Conservation (phyloP, 2,113 vertebrate genomes). For the Syngnathus scovelli region DNA sequence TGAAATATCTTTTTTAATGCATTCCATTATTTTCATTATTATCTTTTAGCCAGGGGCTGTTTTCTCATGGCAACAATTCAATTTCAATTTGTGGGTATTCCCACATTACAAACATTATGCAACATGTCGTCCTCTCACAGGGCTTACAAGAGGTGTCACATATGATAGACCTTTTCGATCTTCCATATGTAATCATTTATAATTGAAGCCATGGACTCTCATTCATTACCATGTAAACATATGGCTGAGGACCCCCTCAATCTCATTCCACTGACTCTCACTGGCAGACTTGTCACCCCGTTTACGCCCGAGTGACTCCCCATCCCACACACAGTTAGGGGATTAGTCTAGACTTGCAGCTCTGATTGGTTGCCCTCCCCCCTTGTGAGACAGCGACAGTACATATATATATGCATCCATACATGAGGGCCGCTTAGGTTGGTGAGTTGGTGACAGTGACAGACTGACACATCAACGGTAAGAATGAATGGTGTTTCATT, state of each 20-base stretch:
- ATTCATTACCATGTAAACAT: conserved; percentile 50
- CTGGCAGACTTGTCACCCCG: conserved; percentile 40
- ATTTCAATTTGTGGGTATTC: conserved; percentile 22
- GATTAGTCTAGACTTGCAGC: conserved; percentile 56
- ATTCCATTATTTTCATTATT: not conserved
- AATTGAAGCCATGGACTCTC: conserved; percentile 65
- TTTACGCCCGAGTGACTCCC: conserved; percentile 42
- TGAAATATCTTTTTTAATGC: not conserved
- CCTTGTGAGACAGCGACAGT: conserved; percentile 59
- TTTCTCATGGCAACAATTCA: not conserved
- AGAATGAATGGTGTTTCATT: conserved; percentile 10
- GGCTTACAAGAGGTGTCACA: conserved; percentile 14
- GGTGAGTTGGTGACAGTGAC: conserved; percentile 56
- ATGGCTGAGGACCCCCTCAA: conserved; percentile 43
- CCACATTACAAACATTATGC: conserved; percentile 2
- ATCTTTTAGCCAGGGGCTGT: not conserved
- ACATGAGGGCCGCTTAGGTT: conserved; percentile 41
- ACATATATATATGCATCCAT: conserved; percentile 46
- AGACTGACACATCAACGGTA: conserved; percentile 68
- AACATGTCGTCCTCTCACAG: conserved; percentile 23
- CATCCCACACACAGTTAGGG: conserved; percentile 21
- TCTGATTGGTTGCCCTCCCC: conserved; percentile 67
- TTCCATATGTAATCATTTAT: conserved; percentile 39
- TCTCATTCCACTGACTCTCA: conserved; percentile 48
- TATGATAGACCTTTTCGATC: conserved; percentile 19